Conservation (phyloP, 2,888 invertebrate genomes). For the Lasioglossum leucozonium region DNA sequence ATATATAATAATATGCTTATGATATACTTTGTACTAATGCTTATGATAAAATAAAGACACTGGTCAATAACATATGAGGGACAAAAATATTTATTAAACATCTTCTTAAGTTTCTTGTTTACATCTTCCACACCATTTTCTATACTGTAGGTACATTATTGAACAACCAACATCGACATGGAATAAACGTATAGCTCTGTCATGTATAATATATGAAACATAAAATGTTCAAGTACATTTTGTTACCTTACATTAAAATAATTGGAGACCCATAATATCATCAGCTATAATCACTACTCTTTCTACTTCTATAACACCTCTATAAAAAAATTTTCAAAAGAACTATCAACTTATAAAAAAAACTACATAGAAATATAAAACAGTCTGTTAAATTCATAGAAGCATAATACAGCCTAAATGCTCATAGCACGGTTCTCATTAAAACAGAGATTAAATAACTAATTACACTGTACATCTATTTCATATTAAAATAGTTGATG, state of each 20-base stretch:
- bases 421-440: conserved; percentile 10
- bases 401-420: conserved; percentile 22
- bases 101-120: conserved; percentile 32
- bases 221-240: conserved; percentile 8
- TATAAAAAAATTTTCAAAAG: conserved; percentile 9
- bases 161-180: conserved; percentile 31
- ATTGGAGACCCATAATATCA: neutral
- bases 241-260: conserved; percentile 12
- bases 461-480: conserved; percentile 26
- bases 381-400: conserved; percentile 18
- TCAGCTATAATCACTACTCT: neutral
- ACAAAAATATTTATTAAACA: conserved; percentile 51
- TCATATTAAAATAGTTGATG: conserved; percentile 41
- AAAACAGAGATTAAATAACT: conserved; percentile 25
- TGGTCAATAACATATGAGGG: conserved; percentile 22
- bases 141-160: conserved; percentile 46
- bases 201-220: conserved; percentile 8
- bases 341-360: neutral
- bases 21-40: conserved; percentile 40
- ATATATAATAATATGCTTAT: conserved; percentile 38
- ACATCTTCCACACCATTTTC: conserved; percentile 34
- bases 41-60: conserved; percentile 39
- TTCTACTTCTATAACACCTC: conserved; percentile 13
- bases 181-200: conserved; percentile 23
- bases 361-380: conserved; percentile 33